Evolutionary conservation across 2,113 vertebrate species (phyloP).

Genomic region (Perccottus glenii): DNA sequence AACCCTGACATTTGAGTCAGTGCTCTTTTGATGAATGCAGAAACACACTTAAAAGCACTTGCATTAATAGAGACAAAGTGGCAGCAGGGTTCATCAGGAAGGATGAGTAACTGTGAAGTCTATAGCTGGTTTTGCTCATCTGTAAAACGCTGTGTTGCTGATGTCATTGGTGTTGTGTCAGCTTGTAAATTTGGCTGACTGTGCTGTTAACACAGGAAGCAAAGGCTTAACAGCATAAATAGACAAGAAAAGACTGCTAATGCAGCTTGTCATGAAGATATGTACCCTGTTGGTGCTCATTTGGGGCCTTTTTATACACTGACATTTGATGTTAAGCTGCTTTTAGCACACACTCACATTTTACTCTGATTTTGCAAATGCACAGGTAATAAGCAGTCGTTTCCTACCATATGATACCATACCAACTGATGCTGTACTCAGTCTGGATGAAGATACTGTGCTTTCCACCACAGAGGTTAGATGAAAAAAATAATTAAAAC

Average conservation of each 20-base stretch:
- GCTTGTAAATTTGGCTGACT: conserved; percentile 20
- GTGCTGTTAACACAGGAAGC: conserved; percentile 23
- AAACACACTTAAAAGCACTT: conserved; percentile 14
- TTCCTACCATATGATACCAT: conserved; percentile 96
- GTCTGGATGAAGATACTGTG: conserved; percentile 98
- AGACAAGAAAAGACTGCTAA: conserved; percentile 12
- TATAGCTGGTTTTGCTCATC: conserved; percentile 28
- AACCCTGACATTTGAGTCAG: conserved; percentile 3
- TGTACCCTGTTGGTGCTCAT: background rate
- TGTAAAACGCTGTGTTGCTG: conserved; percentile 22
- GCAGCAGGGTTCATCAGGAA: conserved; percentile 14
- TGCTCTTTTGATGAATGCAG: conserved; percentile 9
- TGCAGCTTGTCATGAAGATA: conserved; percentile 11
- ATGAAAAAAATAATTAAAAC: conserved; percentile 1
- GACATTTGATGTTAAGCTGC: conserved; percentile 3
- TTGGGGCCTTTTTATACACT: background rate
- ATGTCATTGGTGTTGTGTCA: conserved; percentile 19
- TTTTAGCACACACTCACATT: background rate
- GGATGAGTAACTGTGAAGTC: conserved; percentile 21
- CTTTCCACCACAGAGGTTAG: conserved; percentile 96
- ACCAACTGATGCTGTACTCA: conserved; percentile 91
- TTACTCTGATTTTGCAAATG: conserved; percentile 9
- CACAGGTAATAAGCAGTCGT: conserved; percentile 96
- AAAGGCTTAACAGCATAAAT: conserved; percentile 17
- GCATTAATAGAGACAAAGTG: conserved; percentile 9